Evolutionary conservation across 2,888 invertebrate genomes (phyloP).

Genomic region (Acrobasis consociella): DNA sequence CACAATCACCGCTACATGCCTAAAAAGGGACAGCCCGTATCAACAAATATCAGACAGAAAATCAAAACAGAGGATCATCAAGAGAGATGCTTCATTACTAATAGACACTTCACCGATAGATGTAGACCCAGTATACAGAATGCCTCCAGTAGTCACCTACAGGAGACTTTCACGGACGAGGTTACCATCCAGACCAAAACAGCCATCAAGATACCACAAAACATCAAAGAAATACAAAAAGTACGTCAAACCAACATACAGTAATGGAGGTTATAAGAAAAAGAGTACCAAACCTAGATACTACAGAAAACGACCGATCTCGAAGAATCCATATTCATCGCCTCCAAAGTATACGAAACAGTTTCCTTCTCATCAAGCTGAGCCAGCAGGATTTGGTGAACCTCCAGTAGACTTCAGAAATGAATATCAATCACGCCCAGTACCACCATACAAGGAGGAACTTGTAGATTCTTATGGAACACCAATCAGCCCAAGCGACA

Average conservation of each 20-base stretch:
- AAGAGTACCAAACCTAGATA: conserved; percentile 6
- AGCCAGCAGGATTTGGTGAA: conserved; percentile 60
- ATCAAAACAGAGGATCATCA: conserved; percentile 40
- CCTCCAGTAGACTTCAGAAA: conserved; percentile 49
- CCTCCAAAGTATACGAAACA: conserved; percentile 42
- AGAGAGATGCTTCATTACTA: conserved; percentile 59
- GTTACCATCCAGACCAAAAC: conserved; percentile 44
- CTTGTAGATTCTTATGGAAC: conserved; percentile 61
- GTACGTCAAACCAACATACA: conserved; percentile 45
- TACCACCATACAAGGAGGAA: conserved; percentile 50
- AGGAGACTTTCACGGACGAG: conserved; percentile 46
- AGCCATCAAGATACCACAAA: conserved; percentile 34
- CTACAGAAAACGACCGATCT: not conserved
- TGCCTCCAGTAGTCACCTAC: conserved; percentile 58
- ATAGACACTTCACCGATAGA: conserved; percentile 54
- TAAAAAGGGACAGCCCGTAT: conserved; percentile 34
- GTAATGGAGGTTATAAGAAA: conserved; percentile 42
- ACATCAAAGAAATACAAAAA: conserved; percentile 54
- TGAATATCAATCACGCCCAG: conserved; percentile 36
- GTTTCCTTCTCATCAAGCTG: conserved; percentile 38
- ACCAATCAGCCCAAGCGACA: conserved; percentile 44
- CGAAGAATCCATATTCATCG: conserved; percentile 40
- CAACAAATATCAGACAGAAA: conserved; percentile 39
- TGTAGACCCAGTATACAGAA: conserved; percentile 43
- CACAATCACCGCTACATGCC: conserved; percentile 53